These are phyloP conservation scores for Papilio machaon DNA, from an alignment of 1,140 invertebrate genomes.

Conservation along the genomic window DNA sequence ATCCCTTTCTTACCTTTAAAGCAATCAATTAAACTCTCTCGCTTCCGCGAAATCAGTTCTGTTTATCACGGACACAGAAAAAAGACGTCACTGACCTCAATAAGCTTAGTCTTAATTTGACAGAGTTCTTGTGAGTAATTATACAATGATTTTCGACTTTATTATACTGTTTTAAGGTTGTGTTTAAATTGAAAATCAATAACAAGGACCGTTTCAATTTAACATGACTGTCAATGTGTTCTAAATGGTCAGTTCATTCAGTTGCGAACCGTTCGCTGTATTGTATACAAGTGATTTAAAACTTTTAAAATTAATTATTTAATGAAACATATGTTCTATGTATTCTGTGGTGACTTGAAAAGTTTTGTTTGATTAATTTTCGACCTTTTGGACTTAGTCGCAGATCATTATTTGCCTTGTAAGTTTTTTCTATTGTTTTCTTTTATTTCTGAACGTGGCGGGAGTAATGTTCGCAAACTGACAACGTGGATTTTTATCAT, in stretches of 20 bases:
- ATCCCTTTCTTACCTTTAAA: slow-evolving; percentile 44
- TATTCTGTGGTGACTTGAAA: slow-evolving; percentile 30
- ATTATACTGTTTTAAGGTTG: slow-evolving; percentile 42
- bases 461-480: not conserved
- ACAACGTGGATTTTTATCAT: slow-evolving; percentile 10
- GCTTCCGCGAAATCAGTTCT: slow-evolving; percentile 57
- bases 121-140: slow-evolving; percentile 47
- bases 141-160: slow-evolving; percentile 42
- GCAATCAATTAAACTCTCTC: slow-evolving; percentile 46
- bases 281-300: slow-evolving; percentile 47
- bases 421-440: not conserved
- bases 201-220: slow-evolving; percentile 49
- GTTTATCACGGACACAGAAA: slow-evolving; percentile 61
- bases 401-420: not conserved
- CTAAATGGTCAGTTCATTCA: slow-evolving; percentile 64
- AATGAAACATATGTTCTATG: slow-evolving; percentile 38
- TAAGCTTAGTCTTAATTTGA: slow-evolving; percentile 52
- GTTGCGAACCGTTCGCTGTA: slow-evolving; percentile 56
- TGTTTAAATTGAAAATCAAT: slow-evolving; percentile 37
- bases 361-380: not conserved
- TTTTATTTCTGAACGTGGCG: not conserved
- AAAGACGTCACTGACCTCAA: slow-evolving; percentile 79
- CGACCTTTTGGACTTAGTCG: not conserved
- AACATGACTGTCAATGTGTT: slow-evolving; percentile 52
- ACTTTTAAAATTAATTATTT: slow-evolving; percentile 47